phyloP scores from a whole-genome alignment of 2,888 invertebrate species.

The Ephialtes manifestator region DNA sequence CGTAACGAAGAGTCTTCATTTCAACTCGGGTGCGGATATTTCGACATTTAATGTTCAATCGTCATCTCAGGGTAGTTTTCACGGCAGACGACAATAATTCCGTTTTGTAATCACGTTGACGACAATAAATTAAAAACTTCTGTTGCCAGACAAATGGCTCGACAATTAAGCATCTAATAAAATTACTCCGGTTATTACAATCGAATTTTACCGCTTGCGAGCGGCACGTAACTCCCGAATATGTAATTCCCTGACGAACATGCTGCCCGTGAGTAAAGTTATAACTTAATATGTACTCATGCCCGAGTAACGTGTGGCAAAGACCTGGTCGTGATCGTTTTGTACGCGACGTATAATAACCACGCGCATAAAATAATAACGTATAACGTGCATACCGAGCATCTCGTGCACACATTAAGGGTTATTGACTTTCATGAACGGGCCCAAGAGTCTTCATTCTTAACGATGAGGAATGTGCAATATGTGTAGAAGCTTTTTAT shows the following conservation, averaged over 20 bases:
- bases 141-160: neutral
- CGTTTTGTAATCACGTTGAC: neutral
- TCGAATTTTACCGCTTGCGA: neutral
- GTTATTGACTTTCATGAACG: constrained; percentile 23
- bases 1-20: neutral
- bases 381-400: neutral
- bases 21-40: neutral
- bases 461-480: constrained; percentile 20
- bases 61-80: neutral
- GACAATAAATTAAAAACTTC: neutral
- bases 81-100: neutral
- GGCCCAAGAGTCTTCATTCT: constrained; percentile 7
- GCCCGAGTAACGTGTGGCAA: neutral
- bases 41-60: neutral
- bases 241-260: neutral
- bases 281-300: neutral
- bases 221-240: neutral
- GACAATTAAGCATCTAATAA: neutral
- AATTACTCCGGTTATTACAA: neutral
- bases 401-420: constrained; percentile 20
- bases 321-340: neutral
- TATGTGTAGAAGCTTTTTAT: neutral
- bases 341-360: neutral
- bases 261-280: neutral
- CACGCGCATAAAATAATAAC: neutral